A percentile compares a stretch with the other conserved stretches of the same genome.
These are phyloP conservation scores for Lepidocolaptes lacrymiger DNA, from an alignment of 2,797 vertebrate species.

Conservation along the genomic window DNA sequence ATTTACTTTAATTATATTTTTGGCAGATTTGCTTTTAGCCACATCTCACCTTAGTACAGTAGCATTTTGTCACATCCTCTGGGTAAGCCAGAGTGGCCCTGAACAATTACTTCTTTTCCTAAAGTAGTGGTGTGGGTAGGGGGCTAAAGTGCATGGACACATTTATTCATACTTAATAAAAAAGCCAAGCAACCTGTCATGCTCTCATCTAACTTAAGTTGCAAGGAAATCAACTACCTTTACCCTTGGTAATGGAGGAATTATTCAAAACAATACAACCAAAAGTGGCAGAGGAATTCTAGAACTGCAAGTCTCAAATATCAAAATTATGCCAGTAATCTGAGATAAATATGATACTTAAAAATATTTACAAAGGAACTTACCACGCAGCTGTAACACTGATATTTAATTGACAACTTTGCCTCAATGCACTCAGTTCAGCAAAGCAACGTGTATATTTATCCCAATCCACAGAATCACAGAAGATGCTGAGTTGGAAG, in stretches of 20 bases:
- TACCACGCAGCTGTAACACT: neutral
- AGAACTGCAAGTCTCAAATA: neutral
- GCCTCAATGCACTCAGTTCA: neutral
- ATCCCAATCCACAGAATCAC: neutral
- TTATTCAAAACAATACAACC: neutral
- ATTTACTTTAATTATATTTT: constrained; percentile 51
- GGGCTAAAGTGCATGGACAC: neutral
- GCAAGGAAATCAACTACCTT: neutral
- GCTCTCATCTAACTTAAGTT: neutral
- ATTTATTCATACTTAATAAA: neutral
- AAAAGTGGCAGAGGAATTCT: neutral
- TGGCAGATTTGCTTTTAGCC: constrained; percentile 42
- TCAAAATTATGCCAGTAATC: neutral
- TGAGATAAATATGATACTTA: neutral
- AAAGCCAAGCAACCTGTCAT: neutral
- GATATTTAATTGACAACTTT: neutral
- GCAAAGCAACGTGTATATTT: neutral
- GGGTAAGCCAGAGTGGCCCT: neutral
- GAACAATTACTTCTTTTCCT: neutral
- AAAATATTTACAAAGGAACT: neutral
- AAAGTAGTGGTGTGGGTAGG: neutral
- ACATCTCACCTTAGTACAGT: neutral
- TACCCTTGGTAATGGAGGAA: neutral
- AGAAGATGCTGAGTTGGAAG: neutral
- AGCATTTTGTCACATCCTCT: neutral